Evolutionary conservation across 2,888 invertebrate genomes (phyloP), one percentile per base, ranked within the genome.

Genomic region (Dorcus parallelipipedus): DNA sequence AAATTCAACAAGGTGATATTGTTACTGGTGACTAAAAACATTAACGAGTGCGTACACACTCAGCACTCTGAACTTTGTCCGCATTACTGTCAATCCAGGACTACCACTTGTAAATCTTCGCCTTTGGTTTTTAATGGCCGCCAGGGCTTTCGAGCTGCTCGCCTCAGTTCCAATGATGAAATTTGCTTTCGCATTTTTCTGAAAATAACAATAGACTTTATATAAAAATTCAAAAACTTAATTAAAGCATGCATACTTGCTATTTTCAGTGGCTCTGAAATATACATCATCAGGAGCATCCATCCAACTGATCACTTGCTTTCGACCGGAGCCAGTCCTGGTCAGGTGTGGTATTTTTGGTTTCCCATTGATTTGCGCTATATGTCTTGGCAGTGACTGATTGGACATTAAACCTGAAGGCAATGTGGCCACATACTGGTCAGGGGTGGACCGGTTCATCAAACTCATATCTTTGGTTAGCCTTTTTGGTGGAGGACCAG

Each of bases 201-300:
- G 78, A 7, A 77, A 78, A 68, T 68, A 68, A 64, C 20, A 51
- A 41, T 8, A 41, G 7, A 10, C 1, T 41, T n/a, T 41, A 23
- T 0, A 20, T 47, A 47, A 47, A 52, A 9, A 48, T 26, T 23
- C 48, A 48, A 14, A 14, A 17, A 9, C 9, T 6, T 9, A 23
- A 54, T 50, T 14, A 14, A 40, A 45, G 17, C 14, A 58, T 52
- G 83, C 89, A 84, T 81, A 95, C 96, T 92, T 96, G 80, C 92
- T 92, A 69, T 86, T 84, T 70, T 93, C 92, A 49, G 93, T 94
- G 70, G 95, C 95, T 77, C 92, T 87, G 82, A 95, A 97, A 82
- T 94, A 97, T 66, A 97, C 91, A 82, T 97, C 97, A 77, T 97
- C 97, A 20, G 96, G 96, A 58, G 96, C 96, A 80, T 97, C 97